Evolutionary conservation across 2,888 invertebrate species (phyloP).

Genomic region (Scotopteryx bipunctaria): DNA sequence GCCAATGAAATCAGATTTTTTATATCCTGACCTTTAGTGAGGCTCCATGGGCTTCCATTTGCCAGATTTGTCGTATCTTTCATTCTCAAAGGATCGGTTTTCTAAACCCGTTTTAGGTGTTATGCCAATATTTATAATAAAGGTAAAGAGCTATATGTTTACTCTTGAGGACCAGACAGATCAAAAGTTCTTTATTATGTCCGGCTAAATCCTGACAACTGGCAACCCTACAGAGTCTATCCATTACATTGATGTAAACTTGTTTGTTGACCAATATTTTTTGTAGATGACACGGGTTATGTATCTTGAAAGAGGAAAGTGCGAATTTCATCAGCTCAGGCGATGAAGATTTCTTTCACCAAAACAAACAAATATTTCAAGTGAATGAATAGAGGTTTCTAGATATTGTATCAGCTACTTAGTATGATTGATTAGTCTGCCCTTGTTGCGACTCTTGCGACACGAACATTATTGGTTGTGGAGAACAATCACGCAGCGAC

Average conservation of each 20-base stretch:
- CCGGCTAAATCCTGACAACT: slow-evolving; percentile 4
- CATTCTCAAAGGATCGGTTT: no score
- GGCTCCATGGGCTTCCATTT: no score
- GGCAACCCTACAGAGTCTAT: slow-evolving; percentile 38
- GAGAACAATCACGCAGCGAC: slow-evolving; percentile 33
- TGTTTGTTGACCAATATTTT: slow-evolving; percentile 37
- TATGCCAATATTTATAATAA: no score
- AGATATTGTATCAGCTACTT: slow-evolving; percentile 1
- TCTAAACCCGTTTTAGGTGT: no score
- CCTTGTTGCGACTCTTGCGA: slow-evolving; percentile 10
- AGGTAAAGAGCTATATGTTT: background rate
- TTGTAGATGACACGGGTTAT: slow-evolving; percentile 32
- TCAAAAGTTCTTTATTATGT: background rate
- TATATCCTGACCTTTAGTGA: background rate
- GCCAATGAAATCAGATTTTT: background rate
- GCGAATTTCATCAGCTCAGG: slow-evolving; percentile 14
- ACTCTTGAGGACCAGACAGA: background rate
- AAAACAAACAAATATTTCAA: slow-evolving; percentile 17
- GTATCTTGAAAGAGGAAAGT: slow-evolving; percentile 31
- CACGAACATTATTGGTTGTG: background rate
- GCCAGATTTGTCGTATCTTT: no score
- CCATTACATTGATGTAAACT: slow-evolving; percentile 36
- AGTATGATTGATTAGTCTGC: slow-evolving; percentile 3
- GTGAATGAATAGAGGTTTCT: background rate
- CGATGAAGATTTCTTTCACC: slow-evolving; percentile 10